A percentile compares a stretch with the other conserved stretches of the same genome.
Evolutionary conservation across 2,797 vertebrate species (phyloP).

Genomic region (Botia almorhae): DNA sequence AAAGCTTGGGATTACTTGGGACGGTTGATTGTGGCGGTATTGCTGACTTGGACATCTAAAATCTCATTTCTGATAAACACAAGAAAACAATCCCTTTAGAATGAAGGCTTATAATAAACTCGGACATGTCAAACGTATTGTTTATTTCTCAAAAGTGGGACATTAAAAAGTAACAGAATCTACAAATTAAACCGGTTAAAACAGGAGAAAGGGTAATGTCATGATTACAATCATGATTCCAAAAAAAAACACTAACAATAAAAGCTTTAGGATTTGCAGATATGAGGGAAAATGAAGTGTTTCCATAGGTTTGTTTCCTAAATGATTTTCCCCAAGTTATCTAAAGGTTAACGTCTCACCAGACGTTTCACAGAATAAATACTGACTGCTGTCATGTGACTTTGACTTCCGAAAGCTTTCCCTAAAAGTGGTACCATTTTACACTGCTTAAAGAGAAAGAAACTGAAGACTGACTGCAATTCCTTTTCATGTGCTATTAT

Average conservation of each 20-base stretch:
- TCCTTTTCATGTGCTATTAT: conserved; percentile 14
- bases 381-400: conserved; percentile 14
- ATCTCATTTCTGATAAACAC: no score
- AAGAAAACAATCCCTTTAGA: no score
- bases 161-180: conserved; percentile 54
- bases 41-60: no score
- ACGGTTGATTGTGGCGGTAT: no score
- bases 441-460: conserved; percentile 3
- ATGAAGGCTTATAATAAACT: background rate
- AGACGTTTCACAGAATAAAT: background rate
- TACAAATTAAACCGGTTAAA: conserved; percentile 47
- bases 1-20: no score
- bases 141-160: conserved; percentile 63
- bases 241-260: no score
- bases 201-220: conserved; percentile 37
- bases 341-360: background rate
- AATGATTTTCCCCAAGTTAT: no score
- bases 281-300: no score
- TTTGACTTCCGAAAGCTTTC: background rate
- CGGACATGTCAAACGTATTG: conserved; percentile 30
- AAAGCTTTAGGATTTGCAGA: no score
- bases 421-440: conserved; percentile 10
- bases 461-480: conserved; percentile 29
- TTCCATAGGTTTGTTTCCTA: no score
- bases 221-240: background rate